A percentile compares a stretch with the other conserved stretches of the same genome.
These are phyloP conservation scores for Acropora tenuis DNA, from an alignment of 64 coral and sea anemone genomes.

Conservation along the genomic window DNA sequence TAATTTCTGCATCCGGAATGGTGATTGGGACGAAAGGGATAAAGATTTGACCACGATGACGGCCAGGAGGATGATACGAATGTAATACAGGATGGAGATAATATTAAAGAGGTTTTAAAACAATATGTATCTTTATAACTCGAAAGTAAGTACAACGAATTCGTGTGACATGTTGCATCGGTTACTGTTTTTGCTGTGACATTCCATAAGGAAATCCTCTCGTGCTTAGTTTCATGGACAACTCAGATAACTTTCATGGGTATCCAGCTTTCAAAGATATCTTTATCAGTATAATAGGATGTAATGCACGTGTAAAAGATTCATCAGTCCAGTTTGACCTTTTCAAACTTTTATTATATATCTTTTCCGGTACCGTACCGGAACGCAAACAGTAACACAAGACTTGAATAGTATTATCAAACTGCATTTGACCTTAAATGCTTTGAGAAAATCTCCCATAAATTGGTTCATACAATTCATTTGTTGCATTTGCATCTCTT, in stretches of 20 bases:
- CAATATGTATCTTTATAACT: neutral
- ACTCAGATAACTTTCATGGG: no score
- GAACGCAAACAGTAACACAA: neutral
- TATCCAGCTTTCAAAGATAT: no score
- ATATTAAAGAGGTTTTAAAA: neutral
- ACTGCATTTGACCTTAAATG: no score
- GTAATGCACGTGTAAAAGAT: no score
- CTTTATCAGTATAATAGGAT: no score
- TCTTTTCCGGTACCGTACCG: neutral
- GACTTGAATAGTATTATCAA: neutral
- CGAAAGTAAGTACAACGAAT: slow-evolving; percentile 1
- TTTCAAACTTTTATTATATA: neutral
- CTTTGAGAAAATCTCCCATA: no score
- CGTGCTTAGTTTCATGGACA: neutral
- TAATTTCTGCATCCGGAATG: no score
- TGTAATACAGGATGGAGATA: neutral
- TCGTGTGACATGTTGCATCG: neutral
- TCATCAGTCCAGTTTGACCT: no score
- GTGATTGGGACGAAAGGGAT: no score
- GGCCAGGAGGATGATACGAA: neutral
- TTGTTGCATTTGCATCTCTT: slow-evolving; percentile 11
- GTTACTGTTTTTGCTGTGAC: neutral
- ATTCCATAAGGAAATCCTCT: no score
- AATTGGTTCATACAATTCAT: neutral
- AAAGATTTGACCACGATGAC: no score